Base-by-base conservation (phyloP, 2,113 vertebrate species). In the Apodemus sylvaticus region DNA sequence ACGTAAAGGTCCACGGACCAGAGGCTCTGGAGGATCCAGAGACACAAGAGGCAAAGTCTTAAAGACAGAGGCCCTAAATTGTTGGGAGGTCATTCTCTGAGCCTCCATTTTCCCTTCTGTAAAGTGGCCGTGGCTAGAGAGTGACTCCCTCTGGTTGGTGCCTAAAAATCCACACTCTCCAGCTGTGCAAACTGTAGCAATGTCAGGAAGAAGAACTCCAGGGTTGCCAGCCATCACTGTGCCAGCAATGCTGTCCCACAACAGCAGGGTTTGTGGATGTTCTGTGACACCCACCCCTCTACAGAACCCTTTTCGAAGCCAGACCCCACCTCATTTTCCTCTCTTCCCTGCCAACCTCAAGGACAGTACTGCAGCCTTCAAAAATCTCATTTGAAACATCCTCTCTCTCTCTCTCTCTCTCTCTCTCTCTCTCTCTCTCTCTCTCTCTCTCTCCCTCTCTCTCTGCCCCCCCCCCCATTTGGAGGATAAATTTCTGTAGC, bases 351-450 rank as follows among this genome's bases (percentile, higher is more conserved):
- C 96, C 96, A 93, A 87, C 81, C 95, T 97, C 1, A 0, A 39
- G 96, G 94, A 58, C 66, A 73, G 36, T 95, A 89, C 93, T 1
- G 39, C 34, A 36, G 39, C 95, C 91, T 90, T 92, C 97, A 70
- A 93, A 97, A 97, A 94, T 70, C 86, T 85, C 78, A 74, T 98
- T 86, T 45, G 26, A 64, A 48, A 36, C 19, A 86, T 51, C 19
- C 83, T 68, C 48, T 66, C 42, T 19, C 26, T 14, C 29, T 64
- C n/a, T 64, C 26, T 12, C 29, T 39, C 8, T 42, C 60, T 60
- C 92, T 55, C 19, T 79, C 0, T 0, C 2, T 7, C 64, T 82
- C 88, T 31, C 45, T 12, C 26, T 17, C 55, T 26, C 88, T 76
- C 17, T 76, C 42, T 66, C 60, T 48, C 42, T 9, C 26, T 12